Conservation (phyloP, 2,797 vertebrate species). For the Brachyalestes nurse region DNA sequence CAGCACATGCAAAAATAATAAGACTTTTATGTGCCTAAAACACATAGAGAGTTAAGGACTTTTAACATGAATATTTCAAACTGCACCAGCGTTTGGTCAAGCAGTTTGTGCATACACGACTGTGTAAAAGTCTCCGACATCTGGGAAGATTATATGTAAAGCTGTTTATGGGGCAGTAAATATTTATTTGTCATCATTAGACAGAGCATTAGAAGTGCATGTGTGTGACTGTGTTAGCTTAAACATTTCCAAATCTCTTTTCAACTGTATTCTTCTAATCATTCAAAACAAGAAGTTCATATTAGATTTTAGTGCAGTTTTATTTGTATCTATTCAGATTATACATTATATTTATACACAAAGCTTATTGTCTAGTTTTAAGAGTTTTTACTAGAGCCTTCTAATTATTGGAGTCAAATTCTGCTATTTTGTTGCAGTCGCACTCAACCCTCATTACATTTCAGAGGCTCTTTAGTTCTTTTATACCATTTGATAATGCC, state of each 20-base stretch:
- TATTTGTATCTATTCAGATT: not conserved
- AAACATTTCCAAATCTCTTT: too few species aligned
- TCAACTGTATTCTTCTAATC: not conserved
- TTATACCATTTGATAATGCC: too few species aligned
- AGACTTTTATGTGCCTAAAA: constrained; percentile 1
- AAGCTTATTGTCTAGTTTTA: too few species aligned
- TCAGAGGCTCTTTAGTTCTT: too few species aligned
- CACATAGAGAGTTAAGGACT: constrained; percentile 21
- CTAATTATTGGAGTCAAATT: too few species aligned
- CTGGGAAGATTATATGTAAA: not conserved
- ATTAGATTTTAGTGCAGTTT: not conserved
- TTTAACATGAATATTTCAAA: constrained; percentile 14
- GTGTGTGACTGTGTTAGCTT: too few species aligned
- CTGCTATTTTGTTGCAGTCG: too few species aligned
- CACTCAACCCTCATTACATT: too few species aligned
- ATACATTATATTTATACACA: too few species aligned
- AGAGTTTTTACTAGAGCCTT: too few species aligned
- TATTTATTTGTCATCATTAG: not conserved
- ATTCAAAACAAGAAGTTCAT: not conserved
- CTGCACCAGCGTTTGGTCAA: constrained; percentile 9
- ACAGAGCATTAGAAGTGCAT: too few species aligned
- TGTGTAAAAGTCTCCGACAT: not conserved
- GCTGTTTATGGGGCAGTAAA: not conserved
- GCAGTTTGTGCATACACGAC: not conserved
- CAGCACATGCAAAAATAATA: constrained; percentile 11